These are phyloP conservation scores for Siderastrea radians DNA, from an alignment of 92 coral and sea anemone species.

Conservation along the genomic window DNA sequence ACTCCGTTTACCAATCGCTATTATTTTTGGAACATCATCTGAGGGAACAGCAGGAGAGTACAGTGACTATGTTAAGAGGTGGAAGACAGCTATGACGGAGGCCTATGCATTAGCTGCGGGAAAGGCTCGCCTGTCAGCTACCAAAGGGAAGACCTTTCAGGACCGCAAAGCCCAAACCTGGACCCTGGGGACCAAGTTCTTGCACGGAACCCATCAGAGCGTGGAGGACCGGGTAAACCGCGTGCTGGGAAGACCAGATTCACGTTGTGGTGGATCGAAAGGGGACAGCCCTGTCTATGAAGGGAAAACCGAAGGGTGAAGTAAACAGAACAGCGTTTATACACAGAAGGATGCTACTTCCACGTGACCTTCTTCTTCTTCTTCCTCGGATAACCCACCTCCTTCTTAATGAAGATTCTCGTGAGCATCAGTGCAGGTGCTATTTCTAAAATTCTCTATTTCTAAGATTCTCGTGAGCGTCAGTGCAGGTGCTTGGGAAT, in stretches of 20 bases:
- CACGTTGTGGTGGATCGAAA: constrained; percentile 40
- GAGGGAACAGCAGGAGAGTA: too few species aligned
- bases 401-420: too few species aligned
- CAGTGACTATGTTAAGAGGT: too few species aligned
- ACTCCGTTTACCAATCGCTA: neutral
- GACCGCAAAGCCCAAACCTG: constrained; percentile 38
- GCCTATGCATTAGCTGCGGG: constrained; percentile 28
- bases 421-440: too few species aligned
- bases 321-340: constrained; percentile 6
- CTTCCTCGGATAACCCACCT: too few species aligned
- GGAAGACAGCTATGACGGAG: constrained; percentile 17
- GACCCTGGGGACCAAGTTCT: constrained; percentile 42
- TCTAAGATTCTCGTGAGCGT: too few species aligned
- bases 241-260: constrained; percentile 53
- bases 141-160: constrained; percentile 23
- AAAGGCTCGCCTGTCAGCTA: neutral
- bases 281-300: constrained; percentile 38
- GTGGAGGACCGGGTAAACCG: constrained; percentile 37
- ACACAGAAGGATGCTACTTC: constrained; percentile 39
- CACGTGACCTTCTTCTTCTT: too few species aligned
- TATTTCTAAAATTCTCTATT: too few species aligned
- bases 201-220: constrained; percentile 38
- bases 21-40: neutral
- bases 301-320: constrained; percentile 26
- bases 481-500: too few species aligned